These are phyloP conservation scores for Drosophila paramelanica DNA, from an alignment of 2,888 invertebrate genomes.

Conservation along the genomic window DNA sequence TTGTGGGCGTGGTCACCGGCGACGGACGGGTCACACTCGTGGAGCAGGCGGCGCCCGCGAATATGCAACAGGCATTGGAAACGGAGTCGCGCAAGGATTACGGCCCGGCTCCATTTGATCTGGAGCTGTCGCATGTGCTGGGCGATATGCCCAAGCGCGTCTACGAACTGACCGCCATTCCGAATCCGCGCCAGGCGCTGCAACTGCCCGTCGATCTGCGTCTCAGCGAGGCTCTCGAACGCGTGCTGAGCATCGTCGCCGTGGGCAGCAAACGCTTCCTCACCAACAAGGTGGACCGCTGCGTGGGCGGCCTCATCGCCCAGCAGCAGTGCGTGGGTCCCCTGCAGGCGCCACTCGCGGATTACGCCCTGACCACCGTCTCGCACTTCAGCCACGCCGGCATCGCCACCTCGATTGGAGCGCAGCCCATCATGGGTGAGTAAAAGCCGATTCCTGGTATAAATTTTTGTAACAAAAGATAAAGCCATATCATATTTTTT, in stretches of 20 bases:
- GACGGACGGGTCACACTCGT: slow-evolving; percentile 91
- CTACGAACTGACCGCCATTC: slow-evolving; percentile 82
- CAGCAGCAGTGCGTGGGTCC: slow-evolving; percentile 99
- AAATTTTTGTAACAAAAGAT: too few relatives aligned
- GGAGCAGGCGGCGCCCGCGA: slow-evolving; percentile 86
- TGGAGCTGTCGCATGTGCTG: slow-evolving; percentile 94
- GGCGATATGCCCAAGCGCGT: slow-evolving; percentile 93
- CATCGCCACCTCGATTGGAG: slow-evolving; percentile 97
- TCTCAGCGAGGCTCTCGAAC: slow-evolving; percentile 83
- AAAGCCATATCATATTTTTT: too few relatives aligned
- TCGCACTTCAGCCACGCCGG: slow-evolving; percentile 94
- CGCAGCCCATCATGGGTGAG: slow-evolving; percentile 95
- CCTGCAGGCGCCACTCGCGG: slow-evolving; percentile 97
- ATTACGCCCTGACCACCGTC: slow-evolving; percentile 95
- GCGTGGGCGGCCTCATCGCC: slow-evolving; percentile 97
- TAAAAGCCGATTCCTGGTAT: too few relatives aligned
- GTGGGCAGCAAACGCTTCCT: slow-evolving; percentile 98
- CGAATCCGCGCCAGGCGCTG: slow-evolving; percentile 63
- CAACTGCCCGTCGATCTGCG: slow-evolving; percentile 85
- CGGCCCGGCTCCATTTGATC: slow-evolving; percentile 91
- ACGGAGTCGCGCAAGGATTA: slow-evolving; percentile 70
- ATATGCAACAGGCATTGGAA: slow-evolving; percentile 83
- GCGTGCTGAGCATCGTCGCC: slow-evolving; percentile 94
- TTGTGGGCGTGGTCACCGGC: slow-evolving; percentile 96
- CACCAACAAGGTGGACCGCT: slow-evolving; percentile 97